Percentiles rank a stretch among this genome's conserved stretches.
Conservation (phyloP, 2,113 vertebrate species). For the Centropus bengalensis region DNA sequence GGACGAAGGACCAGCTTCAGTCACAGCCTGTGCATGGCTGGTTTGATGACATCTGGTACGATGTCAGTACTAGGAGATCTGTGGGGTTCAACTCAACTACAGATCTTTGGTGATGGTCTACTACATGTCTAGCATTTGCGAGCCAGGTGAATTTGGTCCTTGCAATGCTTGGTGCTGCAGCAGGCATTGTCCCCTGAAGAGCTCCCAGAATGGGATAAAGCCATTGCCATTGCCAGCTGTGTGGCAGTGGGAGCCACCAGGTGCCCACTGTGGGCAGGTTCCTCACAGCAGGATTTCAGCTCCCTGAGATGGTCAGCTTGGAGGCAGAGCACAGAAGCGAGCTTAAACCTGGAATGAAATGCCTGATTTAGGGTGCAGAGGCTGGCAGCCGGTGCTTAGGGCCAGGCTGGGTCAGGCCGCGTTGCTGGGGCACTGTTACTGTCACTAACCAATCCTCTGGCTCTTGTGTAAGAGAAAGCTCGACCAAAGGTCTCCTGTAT, state of each 20-base stretch:
- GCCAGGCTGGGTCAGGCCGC: neutral
- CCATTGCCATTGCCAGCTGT: neutral
- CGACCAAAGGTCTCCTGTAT: neutral
- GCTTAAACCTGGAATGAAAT: neutral
- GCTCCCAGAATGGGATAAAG: neutral
- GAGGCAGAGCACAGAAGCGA: neutral
- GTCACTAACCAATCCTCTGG: neutral
- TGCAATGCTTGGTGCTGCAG: accelerated
- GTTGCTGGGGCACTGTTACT: neutral
- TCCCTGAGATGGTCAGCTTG: neutral
- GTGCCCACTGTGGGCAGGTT: neutral
- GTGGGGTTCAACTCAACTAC: no score
- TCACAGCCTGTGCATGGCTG: neutral
- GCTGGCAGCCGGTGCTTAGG: neutral
- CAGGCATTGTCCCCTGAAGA: neutral
- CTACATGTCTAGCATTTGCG: accelerated
- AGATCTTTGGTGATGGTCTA: neutral
- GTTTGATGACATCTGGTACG: neutral
- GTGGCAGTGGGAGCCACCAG: accelerated
- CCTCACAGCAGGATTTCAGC: neutral
- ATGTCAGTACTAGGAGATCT: accelerated
- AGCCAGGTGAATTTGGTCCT: neutral
- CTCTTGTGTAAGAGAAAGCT: neutral
- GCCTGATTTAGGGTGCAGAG: neutral
- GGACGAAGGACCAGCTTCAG: neutral